These are phyloP conservation scores for Semicossyphus pulcher DNA, from an alignment of 2,113 vertebrate genomes.

Conservation along the genomic window DNA sequence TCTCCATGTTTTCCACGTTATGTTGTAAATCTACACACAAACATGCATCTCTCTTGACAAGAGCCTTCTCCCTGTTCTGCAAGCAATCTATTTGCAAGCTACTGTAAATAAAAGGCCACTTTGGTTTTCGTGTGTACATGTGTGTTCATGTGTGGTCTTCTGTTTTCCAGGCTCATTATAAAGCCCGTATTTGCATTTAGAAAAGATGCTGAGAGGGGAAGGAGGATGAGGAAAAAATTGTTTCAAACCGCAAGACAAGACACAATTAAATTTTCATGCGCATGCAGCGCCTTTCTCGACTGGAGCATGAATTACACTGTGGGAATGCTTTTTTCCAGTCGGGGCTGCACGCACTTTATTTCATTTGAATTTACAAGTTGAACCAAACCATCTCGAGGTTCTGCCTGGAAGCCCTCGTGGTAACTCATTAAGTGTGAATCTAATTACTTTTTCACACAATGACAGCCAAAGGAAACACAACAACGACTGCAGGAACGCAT, in stretches of 20 bases:
- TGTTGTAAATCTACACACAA: not conserved
- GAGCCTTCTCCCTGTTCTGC: not conserved
- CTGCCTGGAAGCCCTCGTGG: constrained; percentile 35
- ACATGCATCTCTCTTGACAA: not conserved
- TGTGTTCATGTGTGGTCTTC: not conserved
- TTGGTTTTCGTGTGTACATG: constrained; percentile 4
- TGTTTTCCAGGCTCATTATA: constrained; percentile 18
- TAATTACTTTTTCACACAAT: constrained; percentile 47
- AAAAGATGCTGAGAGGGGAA: constrained; percentile 21
- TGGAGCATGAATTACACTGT: constrained; percentile 36
- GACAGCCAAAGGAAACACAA: constrained; percentile 41
- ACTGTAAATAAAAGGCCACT: not conserved
- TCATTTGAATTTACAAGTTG: constrained; percentile 56
- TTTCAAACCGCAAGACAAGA: constrained; percentile 49
- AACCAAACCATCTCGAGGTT: constrained; percentile 43
- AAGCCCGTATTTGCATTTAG: not conserved
- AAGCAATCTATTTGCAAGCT: constrained; percentile 18
- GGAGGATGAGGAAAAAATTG: constrained; percentile 24
- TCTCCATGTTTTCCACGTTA: not conserved
- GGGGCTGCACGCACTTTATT: constrained; percentile 9
- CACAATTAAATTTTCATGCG: constrained; percentile 69
- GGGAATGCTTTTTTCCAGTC: constrained; percentile 51
- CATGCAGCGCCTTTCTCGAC: constrained; percentile 46
- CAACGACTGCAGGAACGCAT: constrained; percentile 17
- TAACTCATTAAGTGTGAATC: constrained; percentile 42